Evolutionary conservation across 1,140 invertebrate species (phyloP), one percentile per base, ranked within the genome.

Genomic region (Lethocerus indicus): DNA sequence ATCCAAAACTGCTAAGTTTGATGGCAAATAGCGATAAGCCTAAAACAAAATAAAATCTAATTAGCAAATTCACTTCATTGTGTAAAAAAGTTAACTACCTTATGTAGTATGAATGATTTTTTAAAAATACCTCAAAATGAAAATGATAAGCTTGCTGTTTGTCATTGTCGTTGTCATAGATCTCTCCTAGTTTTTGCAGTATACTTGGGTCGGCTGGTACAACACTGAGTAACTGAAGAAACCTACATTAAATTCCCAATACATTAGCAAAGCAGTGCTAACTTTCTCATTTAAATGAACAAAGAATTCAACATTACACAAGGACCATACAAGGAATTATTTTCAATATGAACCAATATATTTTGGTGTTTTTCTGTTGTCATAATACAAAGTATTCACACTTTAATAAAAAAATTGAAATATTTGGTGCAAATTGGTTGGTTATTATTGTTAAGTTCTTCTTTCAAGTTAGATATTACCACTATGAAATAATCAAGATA

Each of bases 141-240:
- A 88, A 92, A 58, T 92, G 86, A 67, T 89, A 90, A 1, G 90
- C 87, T 65, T 88, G 84, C 59, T 90, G 86, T 57, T 89, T 86
- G 63, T 95, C 90, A 26, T 85, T 84, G 55, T 83, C 74, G 53
- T 70, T 72, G 58, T 93, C 88, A 60, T 83, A 88, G 57, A 94
- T 72, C 59, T 87, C 79, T 3, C 85, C 89, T 27, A 94, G 68
- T 61, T 86, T 84, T 57, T 83, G 76, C 12, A 90, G 70, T 39
- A 91, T 73, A 18, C 75, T 75, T 2, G 88, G 78, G 67, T 95
- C 91, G 23, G 83, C 82, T 7, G 87, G 83, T 7, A 85, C 77
- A 28, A 92, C 73, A 26, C 84, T 80, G 40, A 91, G 68, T 1
- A 90, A 66, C 63, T 94, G 87, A 57, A 88, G 76, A 63, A 89